Evolutionary conservation across 1,140 invertebrate genomes (phyloP).

Genomic region (Bombus waltoni): DNA sequence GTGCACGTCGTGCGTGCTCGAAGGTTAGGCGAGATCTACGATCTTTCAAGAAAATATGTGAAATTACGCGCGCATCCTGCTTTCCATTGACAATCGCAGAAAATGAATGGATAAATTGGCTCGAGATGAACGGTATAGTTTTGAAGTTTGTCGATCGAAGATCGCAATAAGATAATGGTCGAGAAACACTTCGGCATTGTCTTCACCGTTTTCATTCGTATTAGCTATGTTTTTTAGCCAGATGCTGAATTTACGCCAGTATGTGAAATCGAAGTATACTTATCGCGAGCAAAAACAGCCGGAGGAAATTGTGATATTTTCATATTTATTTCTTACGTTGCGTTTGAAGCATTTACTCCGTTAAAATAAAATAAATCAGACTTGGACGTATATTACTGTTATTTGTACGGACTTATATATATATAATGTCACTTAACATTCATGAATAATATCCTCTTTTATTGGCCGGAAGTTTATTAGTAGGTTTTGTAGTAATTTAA

Average conservation of each 20-base stretch:
- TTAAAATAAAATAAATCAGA: no score
- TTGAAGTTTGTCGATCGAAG: neutral
- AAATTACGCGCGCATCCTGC: slow-evolving; percentile 23
- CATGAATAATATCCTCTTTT: no score
- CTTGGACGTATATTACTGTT: no score
- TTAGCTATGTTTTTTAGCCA: no score
- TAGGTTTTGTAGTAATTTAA: no score
- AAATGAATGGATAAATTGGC: neutral
- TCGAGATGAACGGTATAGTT: neutral
- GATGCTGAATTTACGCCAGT: neutral
- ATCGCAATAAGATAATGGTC: neutral
- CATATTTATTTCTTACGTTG: no score
- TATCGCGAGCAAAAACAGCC: neutral
- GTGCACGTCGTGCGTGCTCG: slow-evolving; percentile 38
- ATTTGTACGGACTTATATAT: no score
- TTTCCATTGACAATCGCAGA: slow-evolving; percentile 2
- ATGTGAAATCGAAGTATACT: neutral
- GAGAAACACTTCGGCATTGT: neutral
- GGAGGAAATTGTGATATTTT: no score
- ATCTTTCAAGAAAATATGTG: slow-evolving; percentile 28
- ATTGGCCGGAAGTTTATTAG: no score
- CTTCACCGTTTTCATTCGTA: neutral
- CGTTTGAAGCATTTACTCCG: no score
- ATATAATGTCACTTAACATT: no score
- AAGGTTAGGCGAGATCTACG: slow-evolving; percentile 38